Conservation (phyloP, 2,888 invertebrate species). For the Pyrrhosoma nymphula region DNA sequence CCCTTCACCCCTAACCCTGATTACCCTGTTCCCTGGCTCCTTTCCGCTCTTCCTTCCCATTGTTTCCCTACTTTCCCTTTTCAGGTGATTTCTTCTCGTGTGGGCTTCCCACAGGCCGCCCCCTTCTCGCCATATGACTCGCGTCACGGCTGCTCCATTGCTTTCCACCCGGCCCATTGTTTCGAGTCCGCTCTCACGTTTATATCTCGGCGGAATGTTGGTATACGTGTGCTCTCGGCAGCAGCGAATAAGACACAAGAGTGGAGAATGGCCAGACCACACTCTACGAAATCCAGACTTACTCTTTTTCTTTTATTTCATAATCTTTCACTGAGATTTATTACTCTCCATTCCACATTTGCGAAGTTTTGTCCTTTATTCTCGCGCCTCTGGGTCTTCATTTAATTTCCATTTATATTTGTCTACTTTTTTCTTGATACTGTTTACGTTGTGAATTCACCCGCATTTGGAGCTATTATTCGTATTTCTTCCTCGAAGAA, state of each 20-base stretch:
- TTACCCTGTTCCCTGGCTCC: neutral
- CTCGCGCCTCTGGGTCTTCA: no score
- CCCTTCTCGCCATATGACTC: neutral
- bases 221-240: neutral
- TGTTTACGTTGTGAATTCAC: no score
- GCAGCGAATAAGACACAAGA: neutral
- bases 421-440: no score
- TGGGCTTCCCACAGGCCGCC: neutral
- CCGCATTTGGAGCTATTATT: no score
- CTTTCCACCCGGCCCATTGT: neutral
- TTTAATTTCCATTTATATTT: no score
- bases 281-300: no score
- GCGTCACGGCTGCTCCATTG: neutral
- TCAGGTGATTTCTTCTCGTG: neutral
- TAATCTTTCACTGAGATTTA: no score
- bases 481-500: no score
- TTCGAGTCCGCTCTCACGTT: neutral
- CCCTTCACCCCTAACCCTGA: neutral
- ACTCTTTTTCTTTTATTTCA: no score
- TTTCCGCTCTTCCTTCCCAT: neutral
- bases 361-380: no score
- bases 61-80: conserved; percentile 13
- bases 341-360: no score
- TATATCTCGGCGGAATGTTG: neutral
- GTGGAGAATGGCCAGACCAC: neutral